Base-by-base conservation (phyloP, 2,113 vertebrate genomes). In the Hoplias malabaricus region DNA sequence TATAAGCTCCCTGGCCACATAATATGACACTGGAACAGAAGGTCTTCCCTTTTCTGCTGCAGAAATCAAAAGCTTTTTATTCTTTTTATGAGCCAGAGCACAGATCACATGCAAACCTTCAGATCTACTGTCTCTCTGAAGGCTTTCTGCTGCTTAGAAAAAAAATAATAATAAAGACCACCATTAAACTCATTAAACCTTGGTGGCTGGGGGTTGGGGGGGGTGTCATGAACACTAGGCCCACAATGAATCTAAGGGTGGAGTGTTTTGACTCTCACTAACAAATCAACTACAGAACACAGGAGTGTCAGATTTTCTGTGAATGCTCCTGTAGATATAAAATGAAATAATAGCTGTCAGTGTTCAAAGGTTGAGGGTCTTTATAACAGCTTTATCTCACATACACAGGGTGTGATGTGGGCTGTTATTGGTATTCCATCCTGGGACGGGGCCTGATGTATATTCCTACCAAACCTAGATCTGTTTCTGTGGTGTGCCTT, bases 121-220 rank as follows among this genome's bases (percentile, higher is more conserved):
- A 14, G n/a, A 40, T 46, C 61, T 21, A 38, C 29, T 21, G 61
- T 23, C 54, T 34, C 16, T 43, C 50, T 68, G 67, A 69, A 61
- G 54, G 38, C 16, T 38, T 11, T 48, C 29, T 11, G 29, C 21
- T 46, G 42, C 43, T 33, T 3, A 14, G 25, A 29, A 31, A 50
- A n/a, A 48, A 46, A 46, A 33, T 13, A 31, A 13, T n/a, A n/a
- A n/a, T n/a, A n/a, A n/a, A n/a, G n/a, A n/a, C n/a, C n/a, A 68
- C 66, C n/a, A 69, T 50, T 29, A 21, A 11, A 31, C 23, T 46
- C 68, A 77, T 70, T 69, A 69, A 40, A 61, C 54, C 54, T 34
- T 21, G 48, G 48, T 16, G 48, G 48, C 19, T n/a, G 48, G 9
- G 19, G 48, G 19, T 12, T n/a, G n/a, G n/a, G n/a, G n/a, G 33